phyloP scores from a whole-genome alignment of 2,113 vertebrate genomes.

The Sialia sialis region DNA sequence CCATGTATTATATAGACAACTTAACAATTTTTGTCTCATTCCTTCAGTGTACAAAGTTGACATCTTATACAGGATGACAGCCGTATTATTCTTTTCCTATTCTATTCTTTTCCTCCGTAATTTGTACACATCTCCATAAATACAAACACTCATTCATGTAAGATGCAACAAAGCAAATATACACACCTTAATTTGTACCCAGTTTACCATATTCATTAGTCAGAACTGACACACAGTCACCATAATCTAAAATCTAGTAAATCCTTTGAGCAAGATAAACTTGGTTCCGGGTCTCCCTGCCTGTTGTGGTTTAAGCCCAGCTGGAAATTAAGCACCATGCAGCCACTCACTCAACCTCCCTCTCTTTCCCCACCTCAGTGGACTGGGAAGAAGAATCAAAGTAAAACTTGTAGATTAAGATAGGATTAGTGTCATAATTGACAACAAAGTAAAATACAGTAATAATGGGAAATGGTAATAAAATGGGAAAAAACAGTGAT shows the following conservation, averaged over 20 bases:
- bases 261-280: background rate
- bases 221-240: background rate
- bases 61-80: background rate
- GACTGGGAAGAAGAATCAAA: background rate
- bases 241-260: background rate
- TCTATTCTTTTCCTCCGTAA: background rate
- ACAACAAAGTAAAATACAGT: background rate
- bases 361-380: background rate
- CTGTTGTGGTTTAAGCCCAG: fast-evolving
- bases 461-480: background rate
- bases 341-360: background rate
- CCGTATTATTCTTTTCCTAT: background rate
- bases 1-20: background rate
- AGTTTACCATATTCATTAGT: background rate
- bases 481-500: background rate
- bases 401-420: background rate
- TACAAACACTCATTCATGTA: background rate
- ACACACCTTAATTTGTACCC: background rate
- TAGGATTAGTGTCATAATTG: background rate
- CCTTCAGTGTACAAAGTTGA: background rate
- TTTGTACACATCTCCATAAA: background rate
- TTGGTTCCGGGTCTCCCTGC: background rate
- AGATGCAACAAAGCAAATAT: background rate
- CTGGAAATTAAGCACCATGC: background rate
- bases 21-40: background rate